Evolutionary conservation across 2,888 invertebrate genomes (phyloP), one percentile per base, ranked within the genome.

Genomic region (Synanthedon formicaeformis): DNA sequence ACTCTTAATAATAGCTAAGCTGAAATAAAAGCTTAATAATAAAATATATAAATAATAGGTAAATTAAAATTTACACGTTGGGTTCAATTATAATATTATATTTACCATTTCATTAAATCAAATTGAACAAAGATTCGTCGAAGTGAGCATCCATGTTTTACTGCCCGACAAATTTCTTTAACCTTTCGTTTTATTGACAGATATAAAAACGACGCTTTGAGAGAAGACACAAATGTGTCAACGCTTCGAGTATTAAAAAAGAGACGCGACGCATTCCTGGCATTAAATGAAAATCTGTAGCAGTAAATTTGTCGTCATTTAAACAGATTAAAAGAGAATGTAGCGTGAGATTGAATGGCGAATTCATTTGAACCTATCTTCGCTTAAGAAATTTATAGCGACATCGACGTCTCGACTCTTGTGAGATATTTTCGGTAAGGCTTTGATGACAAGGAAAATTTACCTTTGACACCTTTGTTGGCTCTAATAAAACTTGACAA

Each of bases 231-330:
- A 74, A 79, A 79, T 71, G 60, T 63, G 71, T 77, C 75, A 75
- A 59, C 71, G 65, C 58, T 66, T 59, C 51, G 62, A 57, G 60
- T 66, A 64, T 66, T 61, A 64, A 69, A 75, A 73, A 75, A 71
- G 57, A 53, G 59, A 63, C 55, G 56, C 60, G 58, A 69, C 67
- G 67, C 66, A 76, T 76, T 71, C 65, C 60, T 55, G 64, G 69
- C 66, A 72, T 74, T 74, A 75, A 79, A 81, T 74, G 67, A 76
- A 78, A 79, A 76, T 76, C 73, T 75, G 72, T 71, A 73, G 69
- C 79, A 81, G 77, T 82, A 82, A 80, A 83, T 83, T 80, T 79
- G 80, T 79, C 81, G 78, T 75, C 80, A 75, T 78, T 81, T 76
- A 73, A 75, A 79, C 65, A 80, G 80, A 81, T 83, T 84, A 82